Conservation (phyloP, 2,797 vertebrate species). For the Microctenopoma steveboyesi region DNA sequence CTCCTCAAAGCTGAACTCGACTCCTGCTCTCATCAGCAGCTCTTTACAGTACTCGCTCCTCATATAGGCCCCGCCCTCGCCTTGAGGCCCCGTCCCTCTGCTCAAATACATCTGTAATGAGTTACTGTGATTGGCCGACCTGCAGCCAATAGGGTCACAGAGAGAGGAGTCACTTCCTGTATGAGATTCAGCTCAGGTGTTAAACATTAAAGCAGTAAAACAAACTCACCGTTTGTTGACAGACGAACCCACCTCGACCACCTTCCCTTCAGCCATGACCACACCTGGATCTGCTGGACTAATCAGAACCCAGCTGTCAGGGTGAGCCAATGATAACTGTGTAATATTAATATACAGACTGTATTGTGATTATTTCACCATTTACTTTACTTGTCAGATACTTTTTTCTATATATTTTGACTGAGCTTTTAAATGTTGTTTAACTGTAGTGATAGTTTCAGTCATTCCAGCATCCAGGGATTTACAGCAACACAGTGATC, state of each 20-base stretch:
- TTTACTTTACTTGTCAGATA: too few species aligned
- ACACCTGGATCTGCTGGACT: slow-evolving; percentile 3
- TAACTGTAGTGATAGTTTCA: too few species aligned
- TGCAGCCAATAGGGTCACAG: slow-evolving; percentile 4
- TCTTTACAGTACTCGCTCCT: slow-evolving; percentile 84
- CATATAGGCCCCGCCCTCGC: not conserved
- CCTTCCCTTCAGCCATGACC: slow-evolving; percentile 17
- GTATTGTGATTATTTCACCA: too few species aligned
- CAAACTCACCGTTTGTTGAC: not conserved
- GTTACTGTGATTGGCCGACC: not conserved
- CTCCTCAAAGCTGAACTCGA: slow-evolving; percentile 89
- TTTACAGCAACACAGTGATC: too few species aligned
- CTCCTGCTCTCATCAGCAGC: slow-evolving; percentile 80
- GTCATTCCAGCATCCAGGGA: too few species aligned
- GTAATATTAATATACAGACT: too few species aligned
- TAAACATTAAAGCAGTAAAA: not conserved
- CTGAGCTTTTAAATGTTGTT: too few species aligned
- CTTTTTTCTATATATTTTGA: too few species aligned
- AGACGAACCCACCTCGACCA: not conserved
- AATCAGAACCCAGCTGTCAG: not conserved
- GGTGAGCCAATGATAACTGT: not conserved
- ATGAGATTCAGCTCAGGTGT: too few species aligned
- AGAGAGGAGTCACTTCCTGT: not conserved
- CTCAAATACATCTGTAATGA: not conserved
- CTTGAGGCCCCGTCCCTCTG: not conserved